phyloP scores from a whole-genome alignment of 2,797 vertebrate genomes.

The Sternotherus odoratus region DNA sequence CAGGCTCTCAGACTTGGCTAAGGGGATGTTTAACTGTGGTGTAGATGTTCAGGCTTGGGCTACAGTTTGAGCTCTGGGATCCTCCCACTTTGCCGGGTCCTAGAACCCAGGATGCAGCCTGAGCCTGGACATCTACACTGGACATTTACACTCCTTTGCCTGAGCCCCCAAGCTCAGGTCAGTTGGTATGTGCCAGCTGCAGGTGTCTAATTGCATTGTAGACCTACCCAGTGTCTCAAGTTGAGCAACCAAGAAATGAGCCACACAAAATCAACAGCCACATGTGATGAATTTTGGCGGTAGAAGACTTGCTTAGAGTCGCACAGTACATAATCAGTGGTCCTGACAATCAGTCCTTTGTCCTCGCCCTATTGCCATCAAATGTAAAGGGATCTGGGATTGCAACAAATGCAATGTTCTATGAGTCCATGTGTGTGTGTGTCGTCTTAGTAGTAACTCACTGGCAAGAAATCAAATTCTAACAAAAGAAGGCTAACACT shows the following conservation, averaged over 20 bases:
- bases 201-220: too few relatives aligned
- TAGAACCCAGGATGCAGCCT: neutral
- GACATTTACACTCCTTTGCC: neutral
- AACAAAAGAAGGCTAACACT: neutral
- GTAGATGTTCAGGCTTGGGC: neutral
- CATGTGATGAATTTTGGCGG: neutral
- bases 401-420: neutral
- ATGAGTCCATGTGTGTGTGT: neutral
- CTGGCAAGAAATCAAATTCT: neutral
- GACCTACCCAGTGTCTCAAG: neutral
- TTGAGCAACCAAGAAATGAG: neutral
- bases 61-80: neutral
- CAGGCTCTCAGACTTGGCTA: rapidly evolving
- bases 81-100: neutral
- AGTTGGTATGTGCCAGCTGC: neutral
- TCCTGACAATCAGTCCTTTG: neutral
- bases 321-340: neutral
- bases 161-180: neutral
- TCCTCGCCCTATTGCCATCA: neutral
- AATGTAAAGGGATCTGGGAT: neutral
- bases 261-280: neutral
- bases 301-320: neutral
- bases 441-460: neutral
- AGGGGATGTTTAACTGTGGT: neutral
- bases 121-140: neutral